Evolutionary conservation across 2,113 vertebrate species (phyloP), one percentile per base, ranked within the genome.

Genomic region (Hippotragus niger): DNA sequence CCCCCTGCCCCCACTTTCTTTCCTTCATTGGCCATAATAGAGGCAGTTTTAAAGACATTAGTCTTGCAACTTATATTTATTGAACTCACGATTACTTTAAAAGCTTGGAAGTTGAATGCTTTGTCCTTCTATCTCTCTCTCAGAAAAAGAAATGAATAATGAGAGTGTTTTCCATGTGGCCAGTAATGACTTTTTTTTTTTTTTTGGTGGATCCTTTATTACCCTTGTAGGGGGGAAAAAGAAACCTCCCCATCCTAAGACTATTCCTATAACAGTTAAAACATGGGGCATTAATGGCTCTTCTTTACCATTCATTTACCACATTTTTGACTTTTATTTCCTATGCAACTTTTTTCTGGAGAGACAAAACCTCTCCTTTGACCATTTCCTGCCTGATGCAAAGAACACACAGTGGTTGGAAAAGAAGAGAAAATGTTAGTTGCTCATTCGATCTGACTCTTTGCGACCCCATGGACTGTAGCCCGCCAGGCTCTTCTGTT

Each of bases 21-120:
- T 31, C 29, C 21, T 7, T 52, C 36, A 58, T 53, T 88, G 90
- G 64, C 31, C 87, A 53, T 45, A 53, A 81, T 4, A 36, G 21
- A 55, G 31, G 15, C 40, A 58, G 31, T 83, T 89, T 96, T 94
- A 76, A 86, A 94, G 64, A n/a, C 19, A 33, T 82, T 95, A 62
- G 29, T 76, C 16, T 90, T 95, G 74, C 53, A 84, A 29, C 90
- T 90, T 92, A 2, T 95, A 78, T 71, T 94, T 97, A 90, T 19
- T 62, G 71, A 90, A 91, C 93, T 94, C 40, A 85, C 15, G 50
- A 87, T 95, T 88, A 83, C 87, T 87, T 97, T 96, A 96, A 96
- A 97, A 97, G 71, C 64, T 85, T 92, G 8, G 21, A 81, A 45
- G 43, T 86, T 64, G 19, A 67, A 67, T 82, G 13, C 10, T 83